Evolutionary conservation across 1,140 invertebrate species (phyloP).

Genomic region (Periplaneta americana): DNA sequence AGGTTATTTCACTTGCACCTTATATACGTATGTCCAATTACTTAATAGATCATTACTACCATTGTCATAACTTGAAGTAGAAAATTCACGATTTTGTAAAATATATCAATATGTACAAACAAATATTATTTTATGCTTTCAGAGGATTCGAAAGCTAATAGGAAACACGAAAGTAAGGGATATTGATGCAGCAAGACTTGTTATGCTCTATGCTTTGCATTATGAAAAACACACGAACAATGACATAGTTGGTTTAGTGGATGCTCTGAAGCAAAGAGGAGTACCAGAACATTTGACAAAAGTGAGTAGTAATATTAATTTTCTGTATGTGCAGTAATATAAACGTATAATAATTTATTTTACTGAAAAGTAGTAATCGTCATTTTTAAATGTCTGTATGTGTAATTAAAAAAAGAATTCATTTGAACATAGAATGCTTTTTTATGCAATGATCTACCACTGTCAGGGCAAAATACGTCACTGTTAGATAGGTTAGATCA

Average conservation of each 20-base stretch:
- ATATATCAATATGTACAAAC: too few relatives aligned
- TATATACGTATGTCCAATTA: too few relatives aligned
- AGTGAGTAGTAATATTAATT: slow-evolving; percentile 27
- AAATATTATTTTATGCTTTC: slow-evolving; percentile 13
- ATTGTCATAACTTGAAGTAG: not conserved
- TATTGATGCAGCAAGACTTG: slow-evolving; percentile 79
- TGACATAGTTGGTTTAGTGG: slow-evolving; percentile 68
- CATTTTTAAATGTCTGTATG: too few relatives aligned
- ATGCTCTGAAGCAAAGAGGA: slow-evolving; percentile 64
- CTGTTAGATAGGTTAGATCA: too few relatives aligned
- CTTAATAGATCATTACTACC: too few relatives aligned
- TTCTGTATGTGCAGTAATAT: not conserved
- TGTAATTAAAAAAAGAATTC: too few relatives aligned
- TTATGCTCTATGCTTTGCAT: slow-evolving; percentile 88
- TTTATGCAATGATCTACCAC: too few relatives aligned
- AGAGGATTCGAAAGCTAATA: slow-evolving; percentile 67
- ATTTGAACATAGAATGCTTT: too few relatives aligned
- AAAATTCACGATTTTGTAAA: not conserved
- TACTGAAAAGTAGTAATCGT: too few relatives aligned
- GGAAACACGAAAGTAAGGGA: slow-evolving; percentile 63
- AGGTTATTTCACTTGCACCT: too few relatives aligned
- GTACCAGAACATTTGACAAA: slow-evolving; percentile 50
- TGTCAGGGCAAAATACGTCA: too few relatives aligned
- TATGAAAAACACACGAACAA: slow-evolving; percentile 88
- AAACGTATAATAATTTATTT: too few relatives aligned